Evolutionary conservation across 1,140 invertebrate species (phyloP).

Genomic region (Atta texana): DNA sequence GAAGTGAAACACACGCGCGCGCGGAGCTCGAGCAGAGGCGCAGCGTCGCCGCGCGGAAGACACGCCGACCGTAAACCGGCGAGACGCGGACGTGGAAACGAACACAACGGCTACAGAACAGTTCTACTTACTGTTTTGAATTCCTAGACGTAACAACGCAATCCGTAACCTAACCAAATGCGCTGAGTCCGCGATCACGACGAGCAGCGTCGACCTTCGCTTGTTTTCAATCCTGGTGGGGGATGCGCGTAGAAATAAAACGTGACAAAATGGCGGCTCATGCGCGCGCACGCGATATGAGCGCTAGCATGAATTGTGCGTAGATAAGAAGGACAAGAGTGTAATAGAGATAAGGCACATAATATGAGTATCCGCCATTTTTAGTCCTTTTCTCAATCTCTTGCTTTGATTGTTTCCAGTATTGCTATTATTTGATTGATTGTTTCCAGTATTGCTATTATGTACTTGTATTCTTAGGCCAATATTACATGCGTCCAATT

Average conservation of each 20-base stretch:
- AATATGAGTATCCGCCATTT: too few relatives aligned
- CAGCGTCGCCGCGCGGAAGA: background rate
- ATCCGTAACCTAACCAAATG: slow-evolving; percentile 83
- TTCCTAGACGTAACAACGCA: slow-evolving; percentile 64
- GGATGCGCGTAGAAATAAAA: slow-evolving; percentile 81
- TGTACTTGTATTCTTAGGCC: too few relatives aligned
- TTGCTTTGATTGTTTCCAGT: too few relatives aligned
- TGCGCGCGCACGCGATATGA: slow-evolving; percentile 14
- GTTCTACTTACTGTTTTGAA: slow-evolving; percentile 80
- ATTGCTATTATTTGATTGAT: too few relatives aligned
- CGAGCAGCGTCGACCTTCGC: slow-evolving; percentile 84
- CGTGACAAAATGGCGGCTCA: slow-evolving; percentile 82
- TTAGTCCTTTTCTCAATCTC: too few relatives aligned
- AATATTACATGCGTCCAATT: too few relatives aligned
- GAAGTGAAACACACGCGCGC: slow-evolving; percentile 20
- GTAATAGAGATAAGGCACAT: too few relatives aligned
- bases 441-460: too few relatives aligned
- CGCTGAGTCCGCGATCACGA: slow-evolving; percentile 74
- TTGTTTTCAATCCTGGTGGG: slow-evolving; percentile 83
- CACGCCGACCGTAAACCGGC: background rate
- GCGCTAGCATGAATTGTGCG: background rate
- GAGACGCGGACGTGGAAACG: background rate
- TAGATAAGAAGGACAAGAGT: background rate
- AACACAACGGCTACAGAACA: too few relatives aligned
- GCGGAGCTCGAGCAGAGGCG: slow-evolving; percentile 42